Conservation (phyloP, 2,888 invertebrate genomes). For the Adelognathus sp. region DNA sequence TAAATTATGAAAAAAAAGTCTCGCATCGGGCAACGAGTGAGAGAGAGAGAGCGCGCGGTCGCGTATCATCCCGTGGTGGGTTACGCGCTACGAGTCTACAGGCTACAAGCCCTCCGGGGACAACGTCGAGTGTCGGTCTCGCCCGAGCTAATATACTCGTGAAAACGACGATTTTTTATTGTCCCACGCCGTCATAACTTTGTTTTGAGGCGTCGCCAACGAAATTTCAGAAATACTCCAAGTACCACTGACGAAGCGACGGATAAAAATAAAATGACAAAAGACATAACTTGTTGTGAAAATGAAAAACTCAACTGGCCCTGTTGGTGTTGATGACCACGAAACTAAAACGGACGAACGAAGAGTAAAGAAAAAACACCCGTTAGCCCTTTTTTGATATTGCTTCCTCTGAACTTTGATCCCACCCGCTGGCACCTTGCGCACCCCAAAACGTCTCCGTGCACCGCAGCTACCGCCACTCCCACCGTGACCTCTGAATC, state of each 20-base stretch:
- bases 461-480: not conserved
- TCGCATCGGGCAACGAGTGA: not conserved
- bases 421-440: not conserved
- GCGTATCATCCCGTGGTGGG: slow-evolving; percentile 29
- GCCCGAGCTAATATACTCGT: slow-evolving; percentile 3
- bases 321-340: too few relatives aligned
- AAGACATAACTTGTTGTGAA: too few relatives aligned
- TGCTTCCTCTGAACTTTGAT: not conserved
- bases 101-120: slow-evolving; percentile 30
- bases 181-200: not conserved
- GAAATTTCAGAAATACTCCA: not conserved
- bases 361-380: too few relatives aligned
- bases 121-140: slow-evolving; percentile 33
- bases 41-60: not conserved
- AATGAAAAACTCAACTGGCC: too few relatives aligned
- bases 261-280: too few relatives aligned
- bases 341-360: too few relatives aligned
- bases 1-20: slow-evolving; percentile 40
- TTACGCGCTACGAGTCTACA: slow-evolving; percentile 13
- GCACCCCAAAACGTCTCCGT: not conserved
- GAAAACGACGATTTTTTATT: slow-evolving; percentile 8
- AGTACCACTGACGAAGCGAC: too few relatives aligned
- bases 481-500: not conserved
- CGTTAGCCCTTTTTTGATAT: too few relatives aligned
- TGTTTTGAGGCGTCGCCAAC: not conserved